phyloP scores from a whole-genome alignment of 2,113 vertebrate genomes.

The Lycaon pictus region DNA sequence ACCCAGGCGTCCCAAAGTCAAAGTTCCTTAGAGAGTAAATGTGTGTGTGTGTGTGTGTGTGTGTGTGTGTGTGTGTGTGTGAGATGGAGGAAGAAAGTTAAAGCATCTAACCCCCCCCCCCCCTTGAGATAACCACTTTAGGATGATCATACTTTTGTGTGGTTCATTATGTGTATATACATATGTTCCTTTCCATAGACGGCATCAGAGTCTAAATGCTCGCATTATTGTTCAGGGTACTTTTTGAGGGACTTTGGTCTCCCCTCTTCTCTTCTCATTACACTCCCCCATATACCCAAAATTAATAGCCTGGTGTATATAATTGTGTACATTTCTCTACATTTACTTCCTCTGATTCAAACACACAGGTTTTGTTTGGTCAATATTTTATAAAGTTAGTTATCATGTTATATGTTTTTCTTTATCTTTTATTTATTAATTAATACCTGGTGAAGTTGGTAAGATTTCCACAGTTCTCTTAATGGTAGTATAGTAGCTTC shows the following conservation, averaged over 20 bases:
- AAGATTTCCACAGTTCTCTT: not conserved
- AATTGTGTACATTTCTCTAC: not conserved
- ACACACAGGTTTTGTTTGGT: not conserved
- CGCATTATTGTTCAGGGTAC: not conserved
- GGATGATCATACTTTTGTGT: not conserved
- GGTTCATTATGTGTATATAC: not conserved
- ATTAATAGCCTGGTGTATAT: not conserved
- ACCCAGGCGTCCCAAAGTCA: not conserved
- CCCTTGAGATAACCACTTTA: not conserved
- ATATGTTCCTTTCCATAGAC: not conserved
- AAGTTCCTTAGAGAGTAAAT: not conserved
- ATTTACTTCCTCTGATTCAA: not conserved
- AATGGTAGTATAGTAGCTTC: not conserved
- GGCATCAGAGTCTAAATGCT: not conserved
- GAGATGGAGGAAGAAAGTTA: not conserved
- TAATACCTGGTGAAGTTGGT: not conserved
- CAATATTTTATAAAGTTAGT: not conserved
- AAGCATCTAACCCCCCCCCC: not conserved
- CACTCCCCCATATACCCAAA: not conserved
- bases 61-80: not conserved
- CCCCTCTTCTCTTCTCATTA: not conserved
- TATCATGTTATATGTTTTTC: not conserved
- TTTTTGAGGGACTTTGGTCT: not conserved
- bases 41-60: not conserved
- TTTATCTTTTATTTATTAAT: slow-evolving; percentile 13